A percentile compares a stretch with the other conserved stretches of the same genome.
These are phyloP conservation scores for Marmota flaviventris DNA, from an alignment of 2,113 vertebrate species.

Conservation along the genomic window DNA sequence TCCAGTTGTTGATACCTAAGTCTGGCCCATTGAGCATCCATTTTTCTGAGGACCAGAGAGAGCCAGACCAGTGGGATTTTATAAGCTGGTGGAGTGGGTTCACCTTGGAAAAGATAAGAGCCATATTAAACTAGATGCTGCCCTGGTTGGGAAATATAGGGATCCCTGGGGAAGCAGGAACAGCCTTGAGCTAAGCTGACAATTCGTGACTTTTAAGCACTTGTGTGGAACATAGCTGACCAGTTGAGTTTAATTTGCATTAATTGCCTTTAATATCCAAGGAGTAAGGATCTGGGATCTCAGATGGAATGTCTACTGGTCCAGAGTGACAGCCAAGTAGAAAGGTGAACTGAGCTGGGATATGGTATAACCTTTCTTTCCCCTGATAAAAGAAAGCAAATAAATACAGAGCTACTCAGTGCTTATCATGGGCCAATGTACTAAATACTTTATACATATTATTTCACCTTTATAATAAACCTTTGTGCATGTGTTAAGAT, in stretches of 20 bases:
- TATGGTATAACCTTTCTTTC: not conserved
- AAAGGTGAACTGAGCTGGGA: not conserved
- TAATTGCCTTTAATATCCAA: not conserved
- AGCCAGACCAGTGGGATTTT: not conserved
- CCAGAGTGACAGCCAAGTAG: not conserved
- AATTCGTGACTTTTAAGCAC: constrained; percentile 8
- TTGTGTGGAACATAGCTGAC: not conserved
- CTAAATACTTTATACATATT: not conserved
- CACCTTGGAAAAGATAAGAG: constrained; percentile 1
- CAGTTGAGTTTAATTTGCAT: not conserved
- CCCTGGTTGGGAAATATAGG: not conserved
- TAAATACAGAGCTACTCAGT: not conserved
- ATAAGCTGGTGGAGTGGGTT: not conserved
- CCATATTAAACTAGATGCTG: not conserved
- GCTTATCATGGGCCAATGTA: not conserved
- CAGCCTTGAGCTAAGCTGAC: not conserved
- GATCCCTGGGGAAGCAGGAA: not conserved
- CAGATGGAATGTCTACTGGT: not conserved
- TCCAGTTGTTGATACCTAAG: not conserved
- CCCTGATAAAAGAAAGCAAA: not conserved
- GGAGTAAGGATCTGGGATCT: not conserved
- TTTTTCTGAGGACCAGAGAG: not conserved
- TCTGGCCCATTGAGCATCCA: not conserved
- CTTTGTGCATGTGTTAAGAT: not conserved
- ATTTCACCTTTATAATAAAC: not conserved